Percentiles rank a stretch among this genome's conserved stretches.
Conservation (phyloP, 2,113 vertebrate species). For the Melierax canorus region DNA sequence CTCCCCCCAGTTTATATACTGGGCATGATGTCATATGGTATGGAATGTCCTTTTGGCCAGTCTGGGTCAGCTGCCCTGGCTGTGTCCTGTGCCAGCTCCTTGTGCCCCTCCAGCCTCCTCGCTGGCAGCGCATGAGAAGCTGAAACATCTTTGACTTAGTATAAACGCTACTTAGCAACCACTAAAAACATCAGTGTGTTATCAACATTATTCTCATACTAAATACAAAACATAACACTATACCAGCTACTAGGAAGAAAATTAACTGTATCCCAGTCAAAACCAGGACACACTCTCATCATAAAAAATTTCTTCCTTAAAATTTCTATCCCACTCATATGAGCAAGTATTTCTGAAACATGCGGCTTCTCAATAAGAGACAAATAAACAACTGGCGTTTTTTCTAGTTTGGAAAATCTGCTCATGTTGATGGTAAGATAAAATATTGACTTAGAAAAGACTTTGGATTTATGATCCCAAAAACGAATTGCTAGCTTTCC, state of each 20-base stretch:
- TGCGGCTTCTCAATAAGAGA: not conserved
- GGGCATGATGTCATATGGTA: not conserved
- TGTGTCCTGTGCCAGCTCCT: not conserved
- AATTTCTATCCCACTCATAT: not conserved
- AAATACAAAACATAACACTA: too few relatives aligned
- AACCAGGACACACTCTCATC: fast-evolving
- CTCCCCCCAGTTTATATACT: not conserved
- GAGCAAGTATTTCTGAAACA: not conserved
- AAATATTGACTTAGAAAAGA: not conserved
- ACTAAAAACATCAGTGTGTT: too few relatives aligned
- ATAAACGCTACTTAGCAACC: too few relatives aligned
- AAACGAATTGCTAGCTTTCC: not conserved
- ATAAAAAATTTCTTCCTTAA: not conserved
- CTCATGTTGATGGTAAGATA: not conserved
- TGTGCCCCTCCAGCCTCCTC: not conserved
- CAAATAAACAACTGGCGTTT: not conserved
- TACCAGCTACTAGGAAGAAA: too few relatives aligned
- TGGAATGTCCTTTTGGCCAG: not conserved
- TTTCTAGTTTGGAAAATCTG: not conserved
- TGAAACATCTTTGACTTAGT: too few relatives aligned
- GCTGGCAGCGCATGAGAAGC: too few relatives aligned
- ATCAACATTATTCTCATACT: too few relatives aligned
- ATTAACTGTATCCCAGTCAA: not conserved
- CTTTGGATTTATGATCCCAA: not conserved
- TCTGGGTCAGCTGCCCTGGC: not conserved